phyloP scores from a whole-genome alignment of 2,797 vertebrate genomes.

The Ambastaia sidthimunki region DNA sequence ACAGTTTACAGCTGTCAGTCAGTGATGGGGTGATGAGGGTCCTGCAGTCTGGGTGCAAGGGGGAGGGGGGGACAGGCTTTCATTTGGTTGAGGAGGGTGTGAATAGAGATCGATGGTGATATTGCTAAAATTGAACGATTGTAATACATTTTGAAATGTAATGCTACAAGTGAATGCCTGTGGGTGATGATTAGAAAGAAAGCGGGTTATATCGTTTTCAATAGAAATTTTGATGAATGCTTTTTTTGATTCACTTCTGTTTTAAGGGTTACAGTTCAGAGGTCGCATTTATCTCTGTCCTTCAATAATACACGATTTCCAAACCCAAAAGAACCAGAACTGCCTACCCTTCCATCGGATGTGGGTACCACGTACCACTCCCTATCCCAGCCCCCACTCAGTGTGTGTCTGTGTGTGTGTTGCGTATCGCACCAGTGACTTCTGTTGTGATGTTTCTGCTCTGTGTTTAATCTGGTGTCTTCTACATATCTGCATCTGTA shows the following conservation, averaged over 20 bases:
- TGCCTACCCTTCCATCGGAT: conserved; percentile 16
- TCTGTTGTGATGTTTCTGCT: conserved; percentile 40
- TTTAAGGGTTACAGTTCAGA: not conserved
- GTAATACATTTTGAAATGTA: not conserved
- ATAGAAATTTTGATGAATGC: no score
- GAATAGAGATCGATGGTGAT: conserved; percentile 11
- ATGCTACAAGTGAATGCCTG: no score
- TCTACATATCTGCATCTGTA: conserved; percentile 1
- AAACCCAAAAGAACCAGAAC: conserved; percentile 51
- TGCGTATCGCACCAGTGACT: conserved; percentile 31
- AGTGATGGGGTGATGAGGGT: not conserved
- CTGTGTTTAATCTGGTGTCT: conserved; percentile 10
- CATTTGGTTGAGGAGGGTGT: conserved; percentile 4
- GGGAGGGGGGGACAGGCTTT: conserved; percentile 20
- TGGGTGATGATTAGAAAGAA: not conserved
- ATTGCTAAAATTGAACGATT: not conserved
- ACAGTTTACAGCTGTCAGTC: no score
- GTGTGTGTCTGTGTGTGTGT: conserved; percentile 28
- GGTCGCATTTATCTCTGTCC: not conserved
- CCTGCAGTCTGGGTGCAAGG: no score
- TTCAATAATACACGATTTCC: conserved; percentile 24
- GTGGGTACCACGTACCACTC: conserved; percentile 46
- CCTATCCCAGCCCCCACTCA: conserved; percentile 52
- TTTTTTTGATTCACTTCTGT: not conserved
- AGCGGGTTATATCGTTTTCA: not conserved